Conservation (phyloP, 2,888 invertebrate species). For the Drosophila imparisetae region DNA sequence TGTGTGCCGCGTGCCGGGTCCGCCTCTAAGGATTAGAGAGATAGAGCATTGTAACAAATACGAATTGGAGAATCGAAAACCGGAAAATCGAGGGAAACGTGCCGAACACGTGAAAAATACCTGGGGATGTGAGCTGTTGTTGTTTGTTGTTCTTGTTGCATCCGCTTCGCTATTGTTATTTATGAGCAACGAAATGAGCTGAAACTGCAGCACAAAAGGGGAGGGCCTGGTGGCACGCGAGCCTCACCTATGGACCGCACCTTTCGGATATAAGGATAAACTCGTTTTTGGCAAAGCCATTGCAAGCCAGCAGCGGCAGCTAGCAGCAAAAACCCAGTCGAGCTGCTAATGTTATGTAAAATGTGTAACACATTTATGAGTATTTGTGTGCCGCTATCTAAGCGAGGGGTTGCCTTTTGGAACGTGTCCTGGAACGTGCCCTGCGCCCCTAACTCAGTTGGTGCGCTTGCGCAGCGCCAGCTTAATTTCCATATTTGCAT, state of each 20-base stretch:
- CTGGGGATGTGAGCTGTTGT: conserved; percentile 69
- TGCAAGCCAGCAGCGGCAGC: conserved; percentile 51
- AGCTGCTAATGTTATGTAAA: conserved; percentile 60
- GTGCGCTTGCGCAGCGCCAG: conserved; percentile 66
- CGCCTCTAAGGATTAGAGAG: conserved; percentile 54
- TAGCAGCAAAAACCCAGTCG: conserved; percentile 41
- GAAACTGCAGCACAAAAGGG: conserved; percentile 54
- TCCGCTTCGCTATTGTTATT: conserved; percentile 63
- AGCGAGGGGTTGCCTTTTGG: conserved; percentile 58
- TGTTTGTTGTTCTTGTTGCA: conserved; percentile 42
- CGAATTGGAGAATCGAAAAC: conserved; percentile 61
- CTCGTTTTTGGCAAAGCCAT: conserved; percentile 69
- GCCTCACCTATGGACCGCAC: conserved; percentile 37
- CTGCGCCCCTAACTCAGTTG: conserved; percentile 16
- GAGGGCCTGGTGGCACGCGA: conserved; percentile 62
- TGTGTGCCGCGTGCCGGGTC: conserved; percentile 61
- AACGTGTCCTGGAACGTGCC: conserved; percentile 66
- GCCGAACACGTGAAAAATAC: conserved; percentile 83
- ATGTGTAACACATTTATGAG: conserved; percentile 56
- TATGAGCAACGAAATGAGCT: conserved; percentile 77
- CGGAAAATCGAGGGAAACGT: conserved; percentile 81
- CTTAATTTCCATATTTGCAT: conserved; percentile 64
- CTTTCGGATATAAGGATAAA: conserved; percentile 65
- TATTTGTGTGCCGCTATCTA: conserved; percentile 61
- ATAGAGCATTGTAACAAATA: conserved; percentile 36